Evolutionary conservation across 1,140 invertebrate species (phyloP).

Genomic region (Bicyclus anynana): DNA sequence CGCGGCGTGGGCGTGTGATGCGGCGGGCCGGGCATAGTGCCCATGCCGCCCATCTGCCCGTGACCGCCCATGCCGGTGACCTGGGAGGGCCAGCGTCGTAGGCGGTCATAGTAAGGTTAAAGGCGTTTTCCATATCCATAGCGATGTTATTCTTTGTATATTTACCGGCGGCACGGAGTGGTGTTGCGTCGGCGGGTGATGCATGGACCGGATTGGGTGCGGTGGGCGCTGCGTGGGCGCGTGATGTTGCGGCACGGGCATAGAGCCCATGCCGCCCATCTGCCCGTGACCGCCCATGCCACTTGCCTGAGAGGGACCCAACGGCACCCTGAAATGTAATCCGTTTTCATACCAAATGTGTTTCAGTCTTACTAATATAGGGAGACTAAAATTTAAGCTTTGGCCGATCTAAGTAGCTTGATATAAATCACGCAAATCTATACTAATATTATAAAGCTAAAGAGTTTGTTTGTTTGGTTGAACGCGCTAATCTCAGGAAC

Average conservation of each 20-base stretch:
- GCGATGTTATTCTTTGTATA: not conserved
- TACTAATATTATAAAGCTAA: too few relatives aligned
- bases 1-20: conserved; percentile 41
- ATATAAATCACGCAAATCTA: too few relatives aligned
- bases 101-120: too few relatives aligned
- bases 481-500: too few relatives aligned
- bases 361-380: not conserved
- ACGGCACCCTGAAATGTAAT: conserved; percentile 43
- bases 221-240: conserved; percentile 46
- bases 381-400: too few relatives aligned
- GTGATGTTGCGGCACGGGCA: conserved; percentile 34
- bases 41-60: conserved; percentile 47
- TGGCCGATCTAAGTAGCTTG: too few relatives aligned
- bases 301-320: conserved; percentile 48
- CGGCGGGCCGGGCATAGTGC: conserved; percentile 26
- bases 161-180: conserved; percentile 53
- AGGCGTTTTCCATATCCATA: too few relatives aligned
- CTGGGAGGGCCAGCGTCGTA: conserved; percentile 41
- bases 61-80: conserved; percentile 49
- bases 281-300: conserved; percentile 52
- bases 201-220: conserved; percentile 54
- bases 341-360: conserved; percentile 1
- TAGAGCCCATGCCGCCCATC: conserved; percentile 42
- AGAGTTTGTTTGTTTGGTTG: too few relatives aligned
- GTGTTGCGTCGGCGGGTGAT: conserved; percentile 56